Evolutionary conservation across 2,113 vertebrate species (phyloP).

Genomic region (Asarcornis scutulata): DNA sequence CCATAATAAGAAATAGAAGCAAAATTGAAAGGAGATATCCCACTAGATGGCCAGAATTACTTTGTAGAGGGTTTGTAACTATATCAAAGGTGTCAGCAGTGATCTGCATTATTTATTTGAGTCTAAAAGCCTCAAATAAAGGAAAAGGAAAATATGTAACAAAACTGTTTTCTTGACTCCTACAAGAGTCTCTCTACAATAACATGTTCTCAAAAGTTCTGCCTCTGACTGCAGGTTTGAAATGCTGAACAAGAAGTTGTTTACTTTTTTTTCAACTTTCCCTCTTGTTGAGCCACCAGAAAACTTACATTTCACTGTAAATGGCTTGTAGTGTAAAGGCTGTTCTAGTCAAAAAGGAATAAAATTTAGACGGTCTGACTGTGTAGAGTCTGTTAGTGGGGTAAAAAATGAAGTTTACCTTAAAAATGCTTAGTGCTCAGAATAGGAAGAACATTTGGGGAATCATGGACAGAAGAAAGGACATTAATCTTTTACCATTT

Average conservation of each 20-base stretch:
- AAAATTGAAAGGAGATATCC: background rate
- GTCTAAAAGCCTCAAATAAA: background rate
- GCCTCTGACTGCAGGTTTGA: background rate
- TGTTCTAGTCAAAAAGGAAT: background rate
- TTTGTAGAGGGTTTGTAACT: background rate
- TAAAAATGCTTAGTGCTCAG: background rate
- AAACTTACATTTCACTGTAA: background rate
- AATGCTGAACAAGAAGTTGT: background rate
- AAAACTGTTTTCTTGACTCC: background rate
- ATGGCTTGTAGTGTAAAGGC: no score
- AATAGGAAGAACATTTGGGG: background rate
- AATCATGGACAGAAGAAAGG: background rate
- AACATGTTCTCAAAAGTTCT: background rate
- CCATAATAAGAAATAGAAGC: background rate
- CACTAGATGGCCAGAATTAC: background rate
- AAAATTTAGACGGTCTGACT: background rate
- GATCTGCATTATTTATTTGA: background rate
- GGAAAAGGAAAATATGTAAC: background rate
- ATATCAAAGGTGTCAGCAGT: background rate
- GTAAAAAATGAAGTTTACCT: background rate
- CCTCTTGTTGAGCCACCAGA: background rate
- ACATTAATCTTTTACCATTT: background rate
- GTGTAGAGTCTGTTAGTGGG: background rate
- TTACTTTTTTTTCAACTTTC: background rate
- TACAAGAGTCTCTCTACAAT: background rate